Conservation (phyloP, 2,888 invertebrate species). For the Agriopis aurantiaria region DNA sequence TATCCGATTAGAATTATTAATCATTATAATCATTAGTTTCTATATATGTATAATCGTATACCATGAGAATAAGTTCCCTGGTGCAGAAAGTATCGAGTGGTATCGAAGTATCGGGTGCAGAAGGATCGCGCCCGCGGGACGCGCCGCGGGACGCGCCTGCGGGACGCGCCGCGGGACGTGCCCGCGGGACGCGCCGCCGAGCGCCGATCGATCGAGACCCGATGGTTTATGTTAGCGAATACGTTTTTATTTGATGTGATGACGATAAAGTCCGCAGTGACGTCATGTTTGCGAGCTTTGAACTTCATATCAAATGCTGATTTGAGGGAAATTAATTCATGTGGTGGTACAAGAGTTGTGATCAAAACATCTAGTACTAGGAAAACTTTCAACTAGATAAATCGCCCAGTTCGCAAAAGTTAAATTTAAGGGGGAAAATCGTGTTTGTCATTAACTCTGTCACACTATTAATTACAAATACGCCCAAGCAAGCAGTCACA, state of each 20-base stretch:
- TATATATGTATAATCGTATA: background rate
- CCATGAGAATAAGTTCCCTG: background rate
- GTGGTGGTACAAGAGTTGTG: too few relatives aligned
- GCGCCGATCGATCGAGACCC: constrained; percentile 45
- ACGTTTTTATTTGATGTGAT: background rate
- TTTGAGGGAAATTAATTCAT: background rate
- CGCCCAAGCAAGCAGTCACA: too few relatives aligned
- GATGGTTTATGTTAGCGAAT: constrained; percentile 10
- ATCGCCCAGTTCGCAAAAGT: too few relatives aligned
- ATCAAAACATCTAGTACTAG: too few relatives aligned
- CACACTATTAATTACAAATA: too few relatives aligned
- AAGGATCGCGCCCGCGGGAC: constrained; percentile 37
- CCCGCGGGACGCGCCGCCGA: constrained; percentile 35
- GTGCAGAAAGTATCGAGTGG: constrained; percentile 6
- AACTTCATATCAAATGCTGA: background rate
- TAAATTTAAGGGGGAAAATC: too few relatives aligned
- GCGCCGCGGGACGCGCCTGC: constrained; percentile 26
- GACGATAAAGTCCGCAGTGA: constrained; percentile 5
- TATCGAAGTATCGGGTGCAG: constrained; percentile 30
- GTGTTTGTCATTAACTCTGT: too few relatives aligned
- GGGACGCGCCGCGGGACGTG: constrained; percentile 35
- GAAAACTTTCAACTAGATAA: too few relatives aligned
- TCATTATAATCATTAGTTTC: too few relatives aligned
- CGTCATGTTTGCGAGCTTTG: background rate
- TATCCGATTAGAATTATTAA: too few relatives aligned